phyloP scores from a whole-genome alignment of 1,140 invertebrate genomes.

The Dryas iulia region DNA sequence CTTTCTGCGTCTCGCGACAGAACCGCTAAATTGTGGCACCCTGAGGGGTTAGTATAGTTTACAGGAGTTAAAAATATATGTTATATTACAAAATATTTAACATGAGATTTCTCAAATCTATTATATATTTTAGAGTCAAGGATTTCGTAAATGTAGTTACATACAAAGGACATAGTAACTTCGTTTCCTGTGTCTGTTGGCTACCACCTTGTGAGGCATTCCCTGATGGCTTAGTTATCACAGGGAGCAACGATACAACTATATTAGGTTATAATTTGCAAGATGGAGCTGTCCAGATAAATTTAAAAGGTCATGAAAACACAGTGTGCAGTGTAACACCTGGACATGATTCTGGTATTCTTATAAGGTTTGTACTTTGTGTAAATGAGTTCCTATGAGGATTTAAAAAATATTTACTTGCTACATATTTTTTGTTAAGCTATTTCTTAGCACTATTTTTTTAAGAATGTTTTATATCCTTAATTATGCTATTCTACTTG shows the following conservation, averaged over 20 bases:
- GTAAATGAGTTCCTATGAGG: too few species aligned
- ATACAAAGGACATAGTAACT: constrained; percentile 91
- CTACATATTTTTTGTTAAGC: too few species aligned
- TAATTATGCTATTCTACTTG: too few species aligned
- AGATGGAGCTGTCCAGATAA: constrained; percentile 82
- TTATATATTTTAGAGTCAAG: constrained; percentile 73
- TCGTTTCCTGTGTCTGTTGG: constrained; percentile 90
- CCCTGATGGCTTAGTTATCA: constrained; percentile 90
- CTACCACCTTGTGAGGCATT: constrained; percentile 85
- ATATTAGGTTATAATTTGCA: constrained; percentile 88
- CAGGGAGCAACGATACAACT: constrained; percentile 93
- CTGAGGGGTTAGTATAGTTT: constrained; percentile 84
- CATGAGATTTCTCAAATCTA: neutral
- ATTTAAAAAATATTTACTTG: too few species aligned
- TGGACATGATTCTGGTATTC: constrained; percentile 66
- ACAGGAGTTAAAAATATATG: neutral
- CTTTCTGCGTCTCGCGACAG: constrained; percentile 93
- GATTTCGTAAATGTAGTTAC: constrained; percentile 83
- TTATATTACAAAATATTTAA: neutral
- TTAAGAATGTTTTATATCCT: neutral
- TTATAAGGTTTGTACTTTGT: constrained; percentile 68
- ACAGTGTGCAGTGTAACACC: constrained; percentile 81
- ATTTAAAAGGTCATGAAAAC: constrained; percentile 89
- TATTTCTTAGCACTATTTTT: too few species aligned
- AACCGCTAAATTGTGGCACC: constrained; percentile 91